phyloP scores from a whole-genome alignment of 64 coral and sea anemone species.

The Catalaphyllia jardinei region DNA sequence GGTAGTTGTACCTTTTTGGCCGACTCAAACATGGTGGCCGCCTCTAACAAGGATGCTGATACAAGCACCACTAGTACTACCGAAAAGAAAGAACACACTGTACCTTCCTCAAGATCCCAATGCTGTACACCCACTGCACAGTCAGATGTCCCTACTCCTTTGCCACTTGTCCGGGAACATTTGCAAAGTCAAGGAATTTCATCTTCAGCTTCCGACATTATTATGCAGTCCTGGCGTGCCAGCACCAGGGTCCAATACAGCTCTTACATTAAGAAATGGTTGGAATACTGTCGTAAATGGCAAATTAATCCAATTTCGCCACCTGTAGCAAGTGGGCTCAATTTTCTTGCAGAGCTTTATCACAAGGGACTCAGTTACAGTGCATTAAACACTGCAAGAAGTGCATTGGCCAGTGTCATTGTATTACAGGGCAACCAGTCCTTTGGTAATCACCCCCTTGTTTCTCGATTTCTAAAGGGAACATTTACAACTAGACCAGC shows the following conservation, averaged over 20 bases:
- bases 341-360: slow-evolving; percentile 47
- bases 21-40: too few species aligned
- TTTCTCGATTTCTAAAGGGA: slow-evolving; percentile 26
- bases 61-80: too few species aligned
- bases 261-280: slow-evolving; percentile 61
- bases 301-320: slow-evolving; percentile 55
- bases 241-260: slow-evolving; percentile 60
- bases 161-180: slow-evolving; percentile 57
- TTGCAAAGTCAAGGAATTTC: slow-evolving; percentile 57
- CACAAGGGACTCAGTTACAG: slow-evolving; percentile 37
- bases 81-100: slow-evolving; percentile 33
- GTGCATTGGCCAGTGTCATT: slow-evolving; percentile 62
- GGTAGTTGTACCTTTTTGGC: too few species aligned
- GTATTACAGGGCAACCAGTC: slow-evolving; percentile 41
- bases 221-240: slow-evolving; percentile 64
- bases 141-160: slow-evolving; percentile 32
- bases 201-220: slow-evolving; percentile 47
- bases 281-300: slow-evolving; percentile 55
- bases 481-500: slow-evolving; percentile 42
- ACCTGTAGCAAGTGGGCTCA: slow-evolving; percentile 55
- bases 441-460: slow-evolving; percentile 34
- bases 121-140: slow-evolving; percentile 54
- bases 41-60: too few species aligned
- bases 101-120: slow-evolving; percentile 31
- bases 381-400: slow-evolving; percentile 57